Percentiles rank a stretch among this genome's conserved stretches.
Conservation (phyloP, 2,888 invertebrate species). For the Andrena minutula region DNA sequence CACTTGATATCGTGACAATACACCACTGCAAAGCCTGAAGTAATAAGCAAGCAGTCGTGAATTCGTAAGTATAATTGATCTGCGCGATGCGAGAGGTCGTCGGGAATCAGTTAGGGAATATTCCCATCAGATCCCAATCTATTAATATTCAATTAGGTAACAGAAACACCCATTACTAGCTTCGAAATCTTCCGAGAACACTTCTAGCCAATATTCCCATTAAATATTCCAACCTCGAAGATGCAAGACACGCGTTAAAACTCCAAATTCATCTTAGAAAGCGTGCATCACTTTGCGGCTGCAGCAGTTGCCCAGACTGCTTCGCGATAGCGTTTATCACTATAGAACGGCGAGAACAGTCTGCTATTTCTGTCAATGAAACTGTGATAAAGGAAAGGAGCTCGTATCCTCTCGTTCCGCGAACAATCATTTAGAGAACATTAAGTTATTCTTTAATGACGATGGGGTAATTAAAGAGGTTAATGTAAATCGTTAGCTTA, state of each 20-base stretch:
- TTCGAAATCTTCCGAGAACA: neutral
- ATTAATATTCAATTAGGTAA: neutral
- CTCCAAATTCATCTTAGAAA: neutral
- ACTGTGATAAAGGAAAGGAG: constrained; percentile 46
- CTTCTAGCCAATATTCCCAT: neutral
- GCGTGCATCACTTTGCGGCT: neutral
- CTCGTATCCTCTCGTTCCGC: neutral
- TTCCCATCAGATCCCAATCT: neutral
- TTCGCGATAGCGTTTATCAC: constrained; percentile 34
- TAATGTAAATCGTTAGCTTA: constrained; percentile 23
- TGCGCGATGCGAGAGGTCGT: neutral
- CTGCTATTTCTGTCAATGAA: constrained; percentile 50
- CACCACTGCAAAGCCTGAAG: neutral
- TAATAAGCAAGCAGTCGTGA: neutral
- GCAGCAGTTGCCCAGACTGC: constrained; percentile 35
- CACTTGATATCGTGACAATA: too few relatives aligned
- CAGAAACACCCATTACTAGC: too few relatives aligned
- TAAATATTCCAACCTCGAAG: neutral
- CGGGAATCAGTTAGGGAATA: constrained; percentile 2
- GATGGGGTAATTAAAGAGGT: neutral
- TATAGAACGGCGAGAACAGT: constrained; percentile 26
- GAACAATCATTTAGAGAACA: constrained; percentile 11
- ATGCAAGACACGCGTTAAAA: too few relatives aligned
- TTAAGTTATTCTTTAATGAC: constrained; percentile 1
- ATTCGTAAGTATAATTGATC: neutral